Conservation (phyloP, 2,113 vertebrate genomes). For the Pontoporia blainvillei region DNA sequence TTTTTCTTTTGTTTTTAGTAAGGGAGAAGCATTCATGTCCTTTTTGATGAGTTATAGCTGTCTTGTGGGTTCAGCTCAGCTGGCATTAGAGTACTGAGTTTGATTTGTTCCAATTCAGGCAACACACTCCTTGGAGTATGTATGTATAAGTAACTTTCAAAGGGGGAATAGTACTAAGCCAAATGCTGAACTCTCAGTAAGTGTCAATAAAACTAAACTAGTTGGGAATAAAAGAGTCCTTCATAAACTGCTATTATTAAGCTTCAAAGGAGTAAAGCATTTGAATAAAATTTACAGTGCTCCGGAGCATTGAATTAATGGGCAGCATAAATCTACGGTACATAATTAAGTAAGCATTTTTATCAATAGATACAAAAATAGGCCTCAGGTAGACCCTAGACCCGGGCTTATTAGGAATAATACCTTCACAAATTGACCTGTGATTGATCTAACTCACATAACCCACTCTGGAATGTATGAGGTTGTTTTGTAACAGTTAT, state of each 20-base stretch:
- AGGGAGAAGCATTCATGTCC: not conserved
- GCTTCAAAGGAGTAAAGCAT: not conserved
- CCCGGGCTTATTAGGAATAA: not conserved
- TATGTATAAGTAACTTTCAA: not conserved
- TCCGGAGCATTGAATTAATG: not conserved
- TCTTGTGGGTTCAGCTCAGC: not conserved
- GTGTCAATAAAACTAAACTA: not conserved
- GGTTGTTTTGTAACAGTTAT: not conserved
- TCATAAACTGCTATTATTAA: not conserved
- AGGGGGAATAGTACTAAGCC: not conserved
- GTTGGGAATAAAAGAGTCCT: not conserved
- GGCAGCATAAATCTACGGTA: not conserved
- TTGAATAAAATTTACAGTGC: not conserved
- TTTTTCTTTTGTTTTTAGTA: constrained; percentile 31
- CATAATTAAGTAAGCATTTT: not conserved
- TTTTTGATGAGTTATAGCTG: not conserved
- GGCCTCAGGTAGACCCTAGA: not conserved
- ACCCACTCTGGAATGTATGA: not conserved
- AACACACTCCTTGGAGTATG: not conserved
- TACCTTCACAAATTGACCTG: not conserved
- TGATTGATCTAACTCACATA: not conserved
- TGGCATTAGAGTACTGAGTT: not conserved
- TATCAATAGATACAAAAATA: not conserved
- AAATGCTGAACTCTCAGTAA: not conserved
- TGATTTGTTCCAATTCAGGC: not conserved